Evolutionary conservation across 92 coral and sea anemone species (phyloP), one percentile per base, ranked within the genome.

Genomic region (Palythoa grandiflora): DNA sequence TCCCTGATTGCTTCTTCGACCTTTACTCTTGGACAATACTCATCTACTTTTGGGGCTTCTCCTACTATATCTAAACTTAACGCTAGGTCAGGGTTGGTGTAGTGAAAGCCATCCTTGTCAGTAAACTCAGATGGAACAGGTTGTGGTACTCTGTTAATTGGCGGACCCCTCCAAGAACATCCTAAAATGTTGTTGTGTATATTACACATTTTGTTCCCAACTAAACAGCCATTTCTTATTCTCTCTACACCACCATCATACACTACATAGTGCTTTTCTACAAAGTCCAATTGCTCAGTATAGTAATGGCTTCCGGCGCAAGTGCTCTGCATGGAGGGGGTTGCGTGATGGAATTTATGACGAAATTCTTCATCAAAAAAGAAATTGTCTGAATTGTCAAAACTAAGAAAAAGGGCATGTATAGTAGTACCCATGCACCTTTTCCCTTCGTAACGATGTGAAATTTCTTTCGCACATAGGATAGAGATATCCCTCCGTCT

Each of bases 141-240:
- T 44, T 80, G 84, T 2, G 92, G 85, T 73, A 89, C 92, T 89
- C 89, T 89, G 57, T 80, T 65, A 37, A 89, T 65, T 40, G 84
- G 84, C 37, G 92, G 85, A 74, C 92, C 89, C 86, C 89, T 89
- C 92, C 87, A 90, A 66, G 80, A 55, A 79, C 92, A 85, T 66
- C 92, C 89, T 36, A 85, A 81, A 73, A 79, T 68, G 75, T 71
- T 75, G 71, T 63, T 63, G 87, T 89, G 92, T 48, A 89, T 74
- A 85, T 77, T 83, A 84, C 89, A 89, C 92, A 89, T 89, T 51
- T 83, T 77, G 57, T 83, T 75, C 36, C 91, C 88, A 44, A 81
- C 89, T 51, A 84, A 66, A 83, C 92, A 90, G 44, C 89, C 92
- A 85, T 71, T 77, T 68, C 92, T 57, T 48, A 90, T 90, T 68